Evolutionary conservation across 2,113 vertebrate species (phyloP).

Genomic region (Bagarius yarrelli): DNA sequence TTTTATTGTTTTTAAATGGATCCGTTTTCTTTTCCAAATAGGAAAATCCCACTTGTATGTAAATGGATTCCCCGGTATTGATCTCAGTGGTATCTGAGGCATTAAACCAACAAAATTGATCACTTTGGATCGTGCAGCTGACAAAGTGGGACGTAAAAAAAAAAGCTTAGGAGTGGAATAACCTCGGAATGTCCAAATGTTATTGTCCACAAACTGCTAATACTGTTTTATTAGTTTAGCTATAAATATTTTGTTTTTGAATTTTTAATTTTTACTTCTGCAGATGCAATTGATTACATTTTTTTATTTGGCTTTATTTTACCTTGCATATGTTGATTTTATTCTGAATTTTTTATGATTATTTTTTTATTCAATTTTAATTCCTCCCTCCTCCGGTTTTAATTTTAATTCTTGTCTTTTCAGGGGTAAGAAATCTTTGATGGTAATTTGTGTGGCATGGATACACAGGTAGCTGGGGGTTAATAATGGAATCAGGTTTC

Average conservation of each 20-base stretch:
- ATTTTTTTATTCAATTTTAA: no score
- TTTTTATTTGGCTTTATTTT: neutral
- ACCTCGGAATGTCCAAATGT: neutral
- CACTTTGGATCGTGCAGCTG: neutral
- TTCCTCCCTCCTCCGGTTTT: no score
- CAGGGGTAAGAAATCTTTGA: no score
- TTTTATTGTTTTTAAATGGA: neutral
- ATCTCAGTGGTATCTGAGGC: slow-evolving; percentile 29
- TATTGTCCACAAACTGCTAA: neutral
- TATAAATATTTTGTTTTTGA: neutral
- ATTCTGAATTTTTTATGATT: no score
- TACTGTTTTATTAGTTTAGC: neutral
- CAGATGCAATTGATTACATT: no score
- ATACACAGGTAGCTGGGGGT: neutral
- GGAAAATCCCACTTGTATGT: neutral
- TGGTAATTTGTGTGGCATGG: neutral
- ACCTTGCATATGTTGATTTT: no score
- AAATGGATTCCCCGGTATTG: slow-evolving; percentile 23
- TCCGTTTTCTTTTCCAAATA: neutral
- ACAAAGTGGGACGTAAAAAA: neutral
- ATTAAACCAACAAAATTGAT: slow-evolving; percentile 2
- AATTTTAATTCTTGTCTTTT: no score
- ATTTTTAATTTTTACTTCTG: no score
- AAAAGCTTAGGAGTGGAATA: neutral
- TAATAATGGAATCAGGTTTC: neutral